Evolutionary conservation across 2,888 invertebrate species (phyloP).

Genomic region (Cantharis rustica): DNA sequence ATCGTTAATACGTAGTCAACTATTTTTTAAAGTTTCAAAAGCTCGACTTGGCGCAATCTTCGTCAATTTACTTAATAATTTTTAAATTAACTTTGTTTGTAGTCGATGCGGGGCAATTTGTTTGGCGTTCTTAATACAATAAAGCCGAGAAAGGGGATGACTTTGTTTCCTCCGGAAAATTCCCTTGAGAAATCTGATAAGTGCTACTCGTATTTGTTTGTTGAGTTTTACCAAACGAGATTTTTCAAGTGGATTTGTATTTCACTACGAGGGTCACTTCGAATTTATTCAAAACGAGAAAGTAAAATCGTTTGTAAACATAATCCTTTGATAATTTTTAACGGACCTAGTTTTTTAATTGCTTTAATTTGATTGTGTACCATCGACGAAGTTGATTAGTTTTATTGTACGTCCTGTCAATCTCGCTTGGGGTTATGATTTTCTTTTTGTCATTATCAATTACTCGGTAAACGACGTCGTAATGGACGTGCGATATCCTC

Average conservation of each 20-base stretch:
- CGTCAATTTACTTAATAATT: background rate
- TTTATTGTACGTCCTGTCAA: background rate
- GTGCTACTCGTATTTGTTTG: background rate
- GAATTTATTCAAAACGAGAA: background rate
- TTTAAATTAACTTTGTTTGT: background rate
- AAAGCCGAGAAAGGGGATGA: background rate
- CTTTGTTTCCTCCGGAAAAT: background rate
- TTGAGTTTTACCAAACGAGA: background rate
- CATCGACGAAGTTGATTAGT: background rate
- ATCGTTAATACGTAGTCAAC: background rate
- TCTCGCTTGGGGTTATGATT: background rate
- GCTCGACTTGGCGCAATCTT: background rate
- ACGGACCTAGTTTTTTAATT: no score
- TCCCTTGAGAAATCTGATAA: background rate
- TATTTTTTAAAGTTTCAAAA: background rate
- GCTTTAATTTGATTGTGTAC: no score
- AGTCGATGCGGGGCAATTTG: background rate
- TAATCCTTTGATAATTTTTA: background rate
- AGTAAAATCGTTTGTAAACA: background rate
- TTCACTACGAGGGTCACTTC: background rate
- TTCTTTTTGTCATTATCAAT: background rate
- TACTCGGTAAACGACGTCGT: background rate
- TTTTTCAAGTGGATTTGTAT: background rate
- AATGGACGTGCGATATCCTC: background rate
- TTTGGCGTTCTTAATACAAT: background rate